Base-by-base conservation (phyloP, 2,797 vertebrate species). In the Myripristis murdjan region DNA sequence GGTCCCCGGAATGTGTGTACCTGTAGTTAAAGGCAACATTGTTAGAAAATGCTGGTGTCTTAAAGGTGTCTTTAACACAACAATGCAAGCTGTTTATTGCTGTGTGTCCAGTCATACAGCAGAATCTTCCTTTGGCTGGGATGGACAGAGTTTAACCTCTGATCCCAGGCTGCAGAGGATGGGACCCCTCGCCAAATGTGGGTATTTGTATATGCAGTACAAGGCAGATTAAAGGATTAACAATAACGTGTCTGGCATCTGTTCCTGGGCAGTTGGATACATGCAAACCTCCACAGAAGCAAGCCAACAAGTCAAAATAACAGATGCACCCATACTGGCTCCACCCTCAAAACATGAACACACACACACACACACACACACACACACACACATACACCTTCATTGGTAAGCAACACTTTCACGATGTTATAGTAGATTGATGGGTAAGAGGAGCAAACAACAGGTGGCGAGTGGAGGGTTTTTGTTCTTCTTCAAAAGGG, bases 1-100 rank as follows among this genome's bases (percentile, higher is more conserved):
- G 98, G 98, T 77, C 98, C 97, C 88, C 97, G 93, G 86, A 99
- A 99, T 0, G 97, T 99, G 63, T 99, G 97, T 60, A 98, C 97
- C 98, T 99, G 93, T 73, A 0, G 87, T 90, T 14, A 49, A 35
- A 93, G 71, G 89, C 2, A 5, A 64, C 46, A 77, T 22, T 8
- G 59, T 86, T 65, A 14, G 49, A 39, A n/a, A 37, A 60, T 0
- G 35, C 8, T 12, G 35, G 35, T 39, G 11, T 39, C 37, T 11
- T 14, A 14, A 9, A 73, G 35, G 35, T 39, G 11, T 39, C 37
- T 11, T 14, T 39, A 9, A 73, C 7, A 72, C 59, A 71, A 43
- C 46, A 48, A 6, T 55, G 9, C 15, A 53, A 66, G 28, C 59
- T 67, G 68, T 12, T 44, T 18, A 20, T n/a, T n/a, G n/a, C n/a